These are phyloP conservation scores for Drosophila merina DNA, from an alignment of 2,888 invertebrate species.

Conservation along the genomic window DNA sequence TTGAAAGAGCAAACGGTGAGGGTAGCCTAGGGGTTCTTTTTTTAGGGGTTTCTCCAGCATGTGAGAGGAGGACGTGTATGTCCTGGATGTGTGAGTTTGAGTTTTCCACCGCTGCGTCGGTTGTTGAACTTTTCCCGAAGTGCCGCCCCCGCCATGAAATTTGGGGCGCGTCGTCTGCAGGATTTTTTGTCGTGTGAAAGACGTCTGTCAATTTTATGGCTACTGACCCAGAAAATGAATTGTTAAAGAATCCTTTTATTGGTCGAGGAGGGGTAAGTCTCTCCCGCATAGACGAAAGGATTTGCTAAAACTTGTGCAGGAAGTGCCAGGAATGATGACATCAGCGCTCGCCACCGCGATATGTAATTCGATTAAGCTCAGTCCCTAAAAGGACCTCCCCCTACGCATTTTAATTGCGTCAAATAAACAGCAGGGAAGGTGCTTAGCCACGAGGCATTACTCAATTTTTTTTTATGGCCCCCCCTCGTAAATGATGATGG, in stretches of 20 bases:
- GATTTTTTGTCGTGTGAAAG: conserved; percentile 30
- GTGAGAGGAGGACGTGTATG: conserved; percentile 5
- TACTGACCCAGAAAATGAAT: conserved; percentile 70
- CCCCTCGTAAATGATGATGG: conserved; percentile 9
- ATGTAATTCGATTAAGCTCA: conserved; percentile 68
- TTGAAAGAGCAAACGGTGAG: conserved; percentile 6
- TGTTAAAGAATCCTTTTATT: conserved; percentile 50
- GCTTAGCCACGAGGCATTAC: conserved; percentile 31
- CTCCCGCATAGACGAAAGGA: conserved; percentile 5
- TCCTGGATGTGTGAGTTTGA: conserved; percentile 9
- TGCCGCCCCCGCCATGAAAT: not conserved
- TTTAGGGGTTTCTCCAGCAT: not conserved
- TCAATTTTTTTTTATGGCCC: conserved; percentile 44
- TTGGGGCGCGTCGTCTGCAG: conserved; percentile 46
- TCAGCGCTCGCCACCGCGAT: conserved; percentile 47
- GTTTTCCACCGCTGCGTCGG: conserved; percentile 42
- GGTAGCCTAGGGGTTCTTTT: not conserved
- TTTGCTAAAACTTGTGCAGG: conserved; percentile 11
- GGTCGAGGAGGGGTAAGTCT: not conserved
- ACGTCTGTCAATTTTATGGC: conserved; percentile 55
- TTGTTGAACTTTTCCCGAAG: conserved; percentile 62
- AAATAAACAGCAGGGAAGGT: conserved; percentile 43
- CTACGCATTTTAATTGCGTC: conserved; percentile 40
- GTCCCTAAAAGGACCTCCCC: not conserved
- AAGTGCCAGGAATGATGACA: conserved; percentile 59